Evolutionary conservation across 2,888 invertebrate species (phyloP).

Genomic region (Papilio demoleus): DNA sequence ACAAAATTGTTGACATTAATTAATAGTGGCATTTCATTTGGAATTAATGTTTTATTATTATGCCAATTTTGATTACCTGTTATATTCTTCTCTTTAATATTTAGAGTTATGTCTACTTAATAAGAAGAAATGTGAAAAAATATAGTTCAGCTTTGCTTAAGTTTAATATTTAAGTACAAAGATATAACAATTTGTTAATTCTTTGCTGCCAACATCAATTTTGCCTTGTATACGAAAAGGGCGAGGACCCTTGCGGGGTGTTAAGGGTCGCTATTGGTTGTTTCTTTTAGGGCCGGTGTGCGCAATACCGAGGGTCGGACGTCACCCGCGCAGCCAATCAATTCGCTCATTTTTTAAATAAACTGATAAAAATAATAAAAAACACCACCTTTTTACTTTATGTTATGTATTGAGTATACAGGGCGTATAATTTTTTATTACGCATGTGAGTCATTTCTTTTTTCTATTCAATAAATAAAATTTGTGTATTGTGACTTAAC

Average conservation of each 20-base stretch:
- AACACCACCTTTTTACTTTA: conserved; percentile 63
- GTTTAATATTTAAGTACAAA: conserved; percentile 10
- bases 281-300: conserved; percentile 51
- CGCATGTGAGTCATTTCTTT: not conserved
- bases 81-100: not conserved
- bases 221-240: conserved; percentile 59
- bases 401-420: conserved; percentile 29
- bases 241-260: conserved; percentile 70
- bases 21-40: not conserved
- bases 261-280: conserved; percentile 64
- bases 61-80: no score
- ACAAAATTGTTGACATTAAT: not conserved
- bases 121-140: not conserved
- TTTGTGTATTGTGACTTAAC: no score
- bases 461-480: not conserved
- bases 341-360: conserved; percentile 82
- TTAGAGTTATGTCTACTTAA: not conserved
- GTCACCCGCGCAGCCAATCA: conserved; percentile 78
- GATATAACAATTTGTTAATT: conserved; percentile 45
- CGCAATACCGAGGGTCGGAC: conserved; percentile 55
- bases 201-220: conserved; percentile 47
- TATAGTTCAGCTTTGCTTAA: not conserved
- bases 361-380: conserved; percentile 78
- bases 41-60: no score
- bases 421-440: conserved; percentile 2